These are phyloP conservation scores for Muntiacus muntjak DNA, from an alignment of 2,113 vertebrate genomes.

Conservation along the genomic window DNA sequence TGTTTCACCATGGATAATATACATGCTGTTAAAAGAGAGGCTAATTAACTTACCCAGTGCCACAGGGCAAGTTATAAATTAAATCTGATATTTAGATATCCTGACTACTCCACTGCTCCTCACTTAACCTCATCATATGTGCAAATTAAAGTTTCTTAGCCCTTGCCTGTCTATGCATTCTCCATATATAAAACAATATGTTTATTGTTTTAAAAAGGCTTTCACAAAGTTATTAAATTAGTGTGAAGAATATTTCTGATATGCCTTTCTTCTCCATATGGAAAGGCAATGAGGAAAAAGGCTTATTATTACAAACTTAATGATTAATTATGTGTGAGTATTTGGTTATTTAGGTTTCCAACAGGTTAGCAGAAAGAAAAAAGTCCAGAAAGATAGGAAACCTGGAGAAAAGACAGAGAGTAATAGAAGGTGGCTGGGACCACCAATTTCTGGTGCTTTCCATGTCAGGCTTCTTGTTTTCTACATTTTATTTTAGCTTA, in stretches of 20 bases:
- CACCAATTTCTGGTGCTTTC: background rate
- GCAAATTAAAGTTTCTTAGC: background rate
- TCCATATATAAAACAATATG: background rate
- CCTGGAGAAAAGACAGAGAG: background rate
- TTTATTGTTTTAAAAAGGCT: background rate
- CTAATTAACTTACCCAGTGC: background rate
- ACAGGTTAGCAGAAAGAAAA: background rate
- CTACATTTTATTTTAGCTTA: background rate
- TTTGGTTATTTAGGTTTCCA: background rate
- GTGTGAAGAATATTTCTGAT: background rate
- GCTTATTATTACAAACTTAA: background rate
- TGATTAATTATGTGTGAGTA: background rate
- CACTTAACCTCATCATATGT: background rate
- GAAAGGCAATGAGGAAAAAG: background rate
- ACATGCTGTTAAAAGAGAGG: background rate
- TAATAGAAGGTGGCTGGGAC: background rate
- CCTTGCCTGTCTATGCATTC: background rate
- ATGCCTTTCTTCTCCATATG: background rate
- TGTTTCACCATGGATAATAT: too few species aligned
- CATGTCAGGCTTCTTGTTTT: background rate
- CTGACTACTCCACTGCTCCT: background rate
- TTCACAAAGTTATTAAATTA: constrained; percentile 1
- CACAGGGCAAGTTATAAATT: background rate
- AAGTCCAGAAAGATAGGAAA: background rate
- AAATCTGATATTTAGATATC: background rate